Percentiles rank a stretch among this genome's conserved stretches.
phyloP scores from a whole-genome alignment of 2,888 invertebrate genomes.

The Pedicia rivosa region DNA sequence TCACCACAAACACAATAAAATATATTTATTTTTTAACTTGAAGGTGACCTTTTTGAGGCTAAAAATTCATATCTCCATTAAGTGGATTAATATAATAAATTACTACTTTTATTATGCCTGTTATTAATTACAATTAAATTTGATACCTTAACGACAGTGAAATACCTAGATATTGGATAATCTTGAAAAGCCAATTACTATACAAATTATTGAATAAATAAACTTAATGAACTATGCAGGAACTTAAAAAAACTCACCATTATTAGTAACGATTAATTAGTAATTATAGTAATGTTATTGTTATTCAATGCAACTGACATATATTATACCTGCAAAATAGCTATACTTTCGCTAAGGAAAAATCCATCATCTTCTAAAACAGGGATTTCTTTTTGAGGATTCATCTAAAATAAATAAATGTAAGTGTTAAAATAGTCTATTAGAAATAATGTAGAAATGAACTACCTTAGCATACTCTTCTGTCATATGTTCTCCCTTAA shows the following conservation, averaged over 20 bases:
- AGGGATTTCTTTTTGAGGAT: slow-evolving; percentile 65
- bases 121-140: too few species aligned
- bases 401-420: slow-evolving; percentile 36
- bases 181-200: too few species aligned
- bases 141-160: too few species aligned
- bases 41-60: too few species aligned
- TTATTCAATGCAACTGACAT: too few species aligned
- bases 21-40: too few species aligned
- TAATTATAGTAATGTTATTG: not conserved
- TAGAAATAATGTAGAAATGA: slow-evolving; percentile 2
- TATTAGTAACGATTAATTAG: not conserved
- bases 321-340: slow-evolving; percentile 31
- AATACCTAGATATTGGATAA: too few species aligned
- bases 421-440: not conserved
- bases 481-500: slow-evolving; percentile 57
- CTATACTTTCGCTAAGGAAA: slow-evolving; percentile 56
- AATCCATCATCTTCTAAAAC: slow-evolving; percentile 67
- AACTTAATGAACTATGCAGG: not conserved
- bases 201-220: too few species aligned
- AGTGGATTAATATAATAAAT: too few species aligned
- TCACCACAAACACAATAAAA: too few species aligned
- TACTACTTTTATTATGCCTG: too few species aligned
- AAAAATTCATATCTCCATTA: too few species aligned
- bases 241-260: not conserved
- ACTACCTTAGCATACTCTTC: slow-evolving; percentile 48